phyloP scores from a whole-genome alignment of 2,113 vertebrate species.

The Thunnus thynnus region DNA sequence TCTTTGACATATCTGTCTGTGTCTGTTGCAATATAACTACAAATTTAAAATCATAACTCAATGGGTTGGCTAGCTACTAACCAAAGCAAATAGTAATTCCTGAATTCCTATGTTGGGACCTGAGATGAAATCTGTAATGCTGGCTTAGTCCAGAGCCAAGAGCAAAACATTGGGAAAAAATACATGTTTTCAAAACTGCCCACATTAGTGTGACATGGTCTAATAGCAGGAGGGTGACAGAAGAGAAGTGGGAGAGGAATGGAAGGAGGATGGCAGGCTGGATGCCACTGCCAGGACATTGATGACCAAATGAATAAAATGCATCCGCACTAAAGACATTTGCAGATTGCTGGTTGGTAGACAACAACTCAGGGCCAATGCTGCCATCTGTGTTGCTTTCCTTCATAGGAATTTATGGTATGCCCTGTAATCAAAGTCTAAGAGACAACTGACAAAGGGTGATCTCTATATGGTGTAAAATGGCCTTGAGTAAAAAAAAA shows the following conservation, averaged over 20 bases:
- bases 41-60: background rate
- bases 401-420: conserved; percentile 30
- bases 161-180: background rate
- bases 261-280: conserved; percentile 21
- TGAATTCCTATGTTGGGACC: background rate
- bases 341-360: conserved; percentile 41
- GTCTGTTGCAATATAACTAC: background rate
- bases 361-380: conserved; percentile 28
- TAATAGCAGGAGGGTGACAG: conserved; percentile 24
- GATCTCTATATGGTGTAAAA: background rate
- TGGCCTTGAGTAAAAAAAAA: too few relatives aligned
- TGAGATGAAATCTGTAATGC: conserved; percentile 10
- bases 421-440: conserved; percentile 49
- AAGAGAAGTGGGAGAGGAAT: conserved; percentile 31
- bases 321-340: conserved; percentile 12
- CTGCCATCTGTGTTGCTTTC: conserved; percentile 41
- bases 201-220: conserved; percentile 37
- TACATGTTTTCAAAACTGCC: conserved; percentile 26
- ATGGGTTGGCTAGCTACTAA: background rate
- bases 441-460: conserved; percentile 18
- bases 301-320: conserved; percentile 63
- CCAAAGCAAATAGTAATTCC: background rate
- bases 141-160: background rate
- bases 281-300: conserved; percentile 49
- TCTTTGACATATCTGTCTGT: background rate